Evolutionary conservation across 2,888 invertebrate species (phyloP).

Genomic region (Barypeithes pellucidus): DNA sequence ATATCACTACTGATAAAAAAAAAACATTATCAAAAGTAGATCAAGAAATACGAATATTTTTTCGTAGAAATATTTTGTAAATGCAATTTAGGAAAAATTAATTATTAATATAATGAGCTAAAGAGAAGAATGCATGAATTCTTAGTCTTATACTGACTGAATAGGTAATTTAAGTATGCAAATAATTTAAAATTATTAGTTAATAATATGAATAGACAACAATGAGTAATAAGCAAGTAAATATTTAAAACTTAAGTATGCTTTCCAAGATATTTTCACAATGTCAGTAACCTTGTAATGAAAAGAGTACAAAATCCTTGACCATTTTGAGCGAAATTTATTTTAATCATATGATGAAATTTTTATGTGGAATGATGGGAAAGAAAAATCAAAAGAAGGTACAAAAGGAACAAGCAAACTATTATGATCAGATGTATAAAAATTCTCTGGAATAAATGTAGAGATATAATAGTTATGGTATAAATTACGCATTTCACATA

Average conservation of each 20-base stretch:
- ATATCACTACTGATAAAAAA: conserved; percentile 22
- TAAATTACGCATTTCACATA: conserved; percentile 23
- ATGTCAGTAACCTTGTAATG: neutral
- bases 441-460: neutral
- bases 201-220: neutral
- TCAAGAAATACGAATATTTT: neutral
- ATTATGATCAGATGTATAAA: neutral
- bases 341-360: conserved; percentile 21
- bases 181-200: neutral
- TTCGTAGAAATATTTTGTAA: conserved; percentile 7
- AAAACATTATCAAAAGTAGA: conserved; percentile 16
- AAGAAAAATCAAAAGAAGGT: neutral
- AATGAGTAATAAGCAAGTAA: neutral
- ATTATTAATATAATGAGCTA: neutral
- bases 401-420: neutral
- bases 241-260: neutral
- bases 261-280: conserved; percentile 1
- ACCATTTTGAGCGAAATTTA: conserved; percentile 20
- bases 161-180: neutral
- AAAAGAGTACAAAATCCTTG: conserved; percentile 25
- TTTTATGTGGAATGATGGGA: conserved; percentile 18
- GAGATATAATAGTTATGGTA: neutral
- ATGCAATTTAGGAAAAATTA: conserved; percentile 5
- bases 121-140: conserved; percentile 1
- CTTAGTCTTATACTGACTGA: conserved; percentile 1